A percentile compares a stretch with the other conserved stretches of the same genome.
Conservation (phyloP, 2,113 vertebrate species). For the Neotragus moschatus region DNA sequence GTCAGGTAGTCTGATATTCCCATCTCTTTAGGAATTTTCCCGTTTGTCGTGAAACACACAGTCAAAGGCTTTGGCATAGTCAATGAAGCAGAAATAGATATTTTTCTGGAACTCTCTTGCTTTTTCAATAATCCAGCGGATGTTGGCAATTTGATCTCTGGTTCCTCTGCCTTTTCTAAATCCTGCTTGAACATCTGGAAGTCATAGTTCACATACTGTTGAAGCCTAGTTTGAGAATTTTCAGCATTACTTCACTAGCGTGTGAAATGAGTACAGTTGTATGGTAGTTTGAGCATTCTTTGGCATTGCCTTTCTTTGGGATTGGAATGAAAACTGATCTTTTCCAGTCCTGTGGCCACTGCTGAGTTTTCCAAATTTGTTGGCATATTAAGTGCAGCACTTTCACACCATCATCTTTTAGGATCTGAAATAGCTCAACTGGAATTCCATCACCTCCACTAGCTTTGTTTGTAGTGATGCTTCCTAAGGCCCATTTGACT, state of each 20-base stretch:
- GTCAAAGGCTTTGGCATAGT: not conserved
- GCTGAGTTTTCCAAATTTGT: not conserved
- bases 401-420: not conserved
- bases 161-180: not conserved
- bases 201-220: not conserved
- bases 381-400: not conserved
- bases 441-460: not conserved
- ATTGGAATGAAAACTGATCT: not conserved
- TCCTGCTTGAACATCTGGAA: not conserved
- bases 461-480: not conserved
- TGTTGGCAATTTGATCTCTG: not conserved
- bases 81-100: not conserved
- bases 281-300: not conserved
- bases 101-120: not conserved
- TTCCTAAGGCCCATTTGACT: not conserved
- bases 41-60: not conserved
- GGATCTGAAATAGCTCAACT: not conserved
- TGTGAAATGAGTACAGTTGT: not conserved
- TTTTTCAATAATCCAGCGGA: fast-evolving
- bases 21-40: not conserved
- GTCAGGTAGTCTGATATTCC: not conserved
- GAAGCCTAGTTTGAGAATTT: not conserved
- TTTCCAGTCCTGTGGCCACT: not conserved
- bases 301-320: not conserved
- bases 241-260: not conserved